phyloP scores from a whole-genome alignment of 2,888 invertebrate genomes.

The Linyphia triangularis region DNA sequence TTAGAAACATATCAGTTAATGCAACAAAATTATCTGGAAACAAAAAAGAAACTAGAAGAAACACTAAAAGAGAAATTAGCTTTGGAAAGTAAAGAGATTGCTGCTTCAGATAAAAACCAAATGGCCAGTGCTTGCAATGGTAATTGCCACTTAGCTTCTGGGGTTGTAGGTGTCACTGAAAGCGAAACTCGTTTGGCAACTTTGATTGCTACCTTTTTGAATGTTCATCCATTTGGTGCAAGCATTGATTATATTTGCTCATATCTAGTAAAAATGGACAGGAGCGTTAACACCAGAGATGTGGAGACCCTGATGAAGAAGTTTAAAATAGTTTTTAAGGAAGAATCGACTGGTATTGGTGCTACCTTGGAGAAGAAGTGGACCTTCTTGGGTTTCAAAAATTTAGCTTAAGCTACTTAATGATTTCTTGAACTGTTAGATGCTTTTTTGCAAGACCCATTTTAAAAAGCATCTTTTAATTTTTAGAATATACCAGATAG shows the following conservation, averaged over 20 bases:
- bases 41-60: slow-evolving; percentile 83
- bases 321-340: slow-evolving; percentile 89
- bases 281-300: slow-evolving; percentile 86
- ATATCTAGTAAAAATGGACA: slow-evolving; percentile 90
- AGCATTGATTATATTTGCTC: slow-evolving; percentile 93
- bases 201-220: slow-evolving; percentile 92
- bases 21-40: slow-evolving; percentile 89
- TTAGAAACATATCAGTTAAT: slow-evolving; percentile 88
- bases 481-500: too few relatives aligned
- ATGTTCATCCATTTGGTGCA: slow-evolving; percentile 95
- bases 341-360: slow-evolving; percentile 89
- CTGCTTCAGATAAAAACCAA: slow-evolving; percentile 10
- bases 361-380: slow-evolving; percentile 92
- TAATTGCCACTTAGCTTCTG: background rate
- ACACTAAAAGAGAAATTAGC: background rate
- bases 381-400: slow-evolving; percentile 88
- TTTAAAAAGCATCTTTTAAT: too few relatives aligned
- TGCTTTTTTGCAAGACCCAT: too few relatives aligned
- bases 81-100: background rate
- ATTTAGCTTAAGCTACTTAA: too few relatives aligned
- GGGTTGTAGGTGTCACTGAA: slow-evolving; percentile 74
- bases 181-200: slow-evolving; percentile 79
- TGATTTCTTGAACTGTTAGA: too few relatives aligned
- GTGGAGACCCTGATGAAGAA: slow-evolving; percentile 88
- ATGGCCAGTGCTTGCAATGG: too few relatives aligned